Percentiles rank a stretch among this genome's conserved stretches.
phyloP scores from a whole-genome alignment of 2,888 invertebrate genomes.

The Chymomyza amoena region DNA sequence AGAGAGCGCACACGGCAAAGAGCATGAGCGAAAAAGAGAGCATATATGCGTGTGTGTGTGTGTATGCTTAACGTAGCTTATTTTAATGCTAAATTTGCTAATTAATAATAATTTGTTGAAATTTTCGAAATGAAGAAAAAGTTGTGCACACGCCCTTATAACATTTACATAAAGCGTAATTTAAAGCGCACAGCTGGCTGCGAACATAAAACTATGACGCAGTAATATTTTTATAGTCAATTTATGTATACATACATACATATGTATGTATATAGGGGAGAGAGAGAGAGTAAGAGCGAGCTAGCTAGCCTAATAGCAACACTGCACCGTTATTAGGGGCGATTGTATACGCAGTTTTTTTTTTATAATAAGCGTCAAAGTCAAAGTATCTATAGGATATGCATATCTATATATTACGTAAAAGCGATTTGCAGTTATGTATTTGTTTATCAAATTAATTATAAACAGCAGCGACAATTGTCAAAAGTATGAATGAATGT shows the following conservation, averaged over 20 bases:
- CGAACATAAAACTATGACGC: conserved; percentile 34
- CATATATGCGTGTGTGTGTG: conserved; percentile 15
- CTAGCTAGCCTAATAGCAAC: neutral
- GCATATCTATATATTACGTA: conserved; percentile 42
- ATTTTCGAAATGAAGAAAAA: neutral
- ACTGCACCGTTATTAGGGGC: too few species aligned
- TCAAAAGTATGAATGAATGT: conserved; percentile 27
- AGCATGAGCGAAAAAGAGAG: conserved; percentile 39
- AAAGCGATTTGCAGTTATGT: conserved; percentile 15
- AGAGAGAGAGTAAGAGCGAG: neutral
- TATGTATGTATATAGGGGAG: neutral
- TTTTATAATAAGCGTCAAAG: neutral
- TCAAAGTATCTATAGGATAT: conserved; percentile 24
- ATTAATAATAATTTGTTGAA: conserved; percentile 1
- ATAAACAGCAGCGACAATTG: conserved; percentile 21
- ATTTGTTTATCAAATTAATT: conserved; percentile 40
- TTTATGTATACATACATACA: neutral
- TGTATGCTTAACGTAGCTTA: conserved; percentile 1
- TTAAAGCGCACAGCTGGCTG: neutral
- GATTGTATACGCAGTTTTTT: too few species aligned
- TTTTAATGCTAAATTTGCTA: conserved; percentile 12
- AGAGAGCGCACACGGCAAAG: conserved; percentile 48
- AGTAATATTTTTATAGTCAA: conserved; percentile 25
- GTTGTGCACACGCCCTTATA: neutral
- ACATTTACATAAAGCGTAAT: neutral